A percentile compares a stretch with the other conserved stretches of the same genome.
Conservation (phyloP, 2,113 vertebrate species). For the Grammomys surdaster region DNA sequence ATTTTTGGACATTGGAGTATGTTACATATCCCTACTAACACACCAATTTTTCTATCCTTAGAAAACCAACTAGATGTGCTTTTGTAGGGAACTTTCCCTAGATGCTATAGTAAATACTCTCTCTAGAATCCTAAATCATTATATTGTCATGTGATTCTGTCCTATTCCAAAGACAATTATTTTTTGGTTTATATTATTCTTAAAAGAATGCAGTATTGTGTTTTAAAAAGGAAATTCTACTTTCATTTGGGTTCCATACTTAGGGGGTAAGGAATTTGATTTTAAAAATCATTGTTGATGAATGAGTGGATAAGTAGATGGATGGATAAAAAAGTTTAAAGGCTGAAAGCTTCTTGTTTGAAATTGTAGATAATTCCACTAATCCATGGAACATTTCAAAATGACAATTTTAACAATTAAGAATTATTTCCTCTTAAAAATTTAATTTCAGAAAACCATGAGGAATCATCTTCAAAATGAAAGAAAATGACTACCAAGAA, state of each 20-base stretch:
- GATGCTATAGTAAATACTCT: neutral
- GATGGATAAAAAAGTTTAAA: neutral
- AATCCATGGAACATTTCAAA: neutral
- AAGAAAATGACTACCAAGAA: neutral
- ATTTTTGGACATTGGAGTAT: neutral
- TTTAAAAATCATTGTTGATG: neutral
- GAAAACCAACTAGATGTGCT: neutral
- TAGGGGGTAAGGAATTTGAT: neutral
- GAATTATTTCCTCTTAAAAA: neutral
- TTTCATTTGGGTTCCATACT: neutral
- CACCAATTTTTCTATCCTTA: neutral
- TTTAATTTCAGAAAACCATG: neutral
- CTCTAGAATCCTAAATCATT: neutral
- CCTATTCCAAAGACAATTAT: neutral
- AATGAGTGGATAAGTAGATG: neutral
- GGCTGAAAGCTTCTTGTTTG: neutral
- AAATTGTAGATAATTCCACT: neutral
- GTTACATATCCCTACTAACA: neutral
- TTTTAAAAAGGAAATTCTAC: slow-evolving; percentile 5
- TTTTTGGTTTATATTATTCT: neutral
- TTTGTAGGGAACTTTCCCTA: neutral
- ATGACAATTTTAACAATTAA: neutral
- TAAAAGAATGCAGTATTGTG: neutral
- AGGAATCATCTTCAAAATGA: slow-evolving; percentile 22
- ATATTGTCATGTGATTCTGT: neutral